Conservation (phyloP, 1,140 invertebrate species). For the Nautilus pompilius region DNA sequence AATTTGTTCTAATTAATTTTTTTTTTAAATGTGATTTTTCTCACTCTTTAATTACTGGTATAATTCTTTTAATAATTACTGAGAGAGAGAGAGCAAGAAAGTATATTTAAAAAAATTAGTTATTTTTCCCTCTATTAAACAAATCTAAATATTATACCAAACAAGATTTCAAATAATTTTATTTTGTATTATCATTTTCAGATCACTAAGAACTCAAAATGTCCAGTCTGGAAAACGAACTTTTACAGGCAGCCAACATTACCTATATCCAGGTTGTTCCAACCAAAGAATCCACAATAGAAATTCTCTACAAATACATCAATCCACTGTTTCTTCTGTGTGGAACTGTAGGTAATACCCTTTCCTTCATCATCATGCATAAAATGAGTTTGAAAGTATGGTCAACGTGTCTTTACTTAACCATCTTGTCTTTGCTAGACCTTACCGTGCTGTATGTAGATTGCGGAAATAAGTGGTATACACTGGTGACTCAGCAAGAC, state of each 20-base stretch:
- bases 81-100: no score
- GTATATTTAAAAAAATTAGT: no score
- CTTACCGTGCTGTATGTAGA: conserved; percentile 40
- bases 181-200: background rate
- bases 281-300: conserved; percentile 6
- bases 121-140: no score
- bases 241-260: background rate
- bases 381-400: conserved; percentile 37
- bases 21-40: no score
- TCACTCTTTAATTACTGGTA: no score
- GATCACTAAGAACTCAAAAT: background rate
- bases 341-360: conserved; percentile 42
- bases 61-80: no score
- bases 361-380: conserved; percentile 32
- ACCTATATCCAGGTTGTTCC: background rate
- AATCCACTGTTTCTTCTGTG: conserved; percentile 40
- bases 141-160: no score
- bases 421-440: conserved; percentile 37
- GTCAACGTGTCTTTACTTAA: conserved; percentile 52
- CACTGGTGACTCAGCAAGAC: conserved; percentile 14
- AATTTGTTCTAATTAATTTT: no score
- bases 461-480: conserved; percentile 46
- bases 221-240: background rate
- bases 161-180: background rate
- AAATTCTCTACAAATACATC: conserved; percentile 23